Percentiles rank a stretch among this genome's conserved stretches.
Evolutionary conservation across 2,113 vertebrate species (phyloP).

Genomic region (Nanger granti): DNA sequence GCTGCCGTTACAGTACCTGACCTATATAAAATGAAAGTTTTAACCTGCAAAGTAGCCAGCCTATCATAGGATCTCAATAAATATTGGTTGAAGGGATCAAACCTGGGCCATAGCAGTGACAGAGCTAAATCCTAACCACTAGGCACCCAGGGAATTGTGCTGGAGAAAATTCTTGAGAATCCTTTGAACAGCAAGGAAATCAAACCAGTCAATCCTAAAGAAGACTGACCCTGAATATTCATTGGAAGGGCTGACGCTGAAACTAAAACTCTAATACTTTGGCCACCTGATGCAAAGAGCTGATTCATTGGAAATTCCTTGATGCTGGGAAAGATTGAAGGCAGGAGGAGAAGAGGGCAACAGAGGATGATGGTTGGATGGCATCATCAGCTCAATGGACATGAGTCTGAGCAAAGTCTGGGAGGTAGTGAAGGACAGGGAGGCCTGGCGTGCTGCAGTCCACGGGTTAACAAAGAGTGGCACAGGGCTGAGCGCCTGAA

Average conservation of each 20-base stretch:
- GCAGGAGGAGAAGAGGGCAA: neutral
- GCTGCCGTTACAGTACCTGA: neutral
- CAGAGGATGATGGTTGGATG: neutral
- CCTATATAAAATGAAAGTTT: neutral
- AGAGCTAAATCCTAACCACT: neutral
- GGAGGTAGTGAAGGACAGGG: neutral
- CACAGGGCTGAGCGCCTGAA: neutral
- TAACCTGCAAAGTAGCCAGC: neutral
- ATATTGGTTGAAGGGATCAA: neutral
- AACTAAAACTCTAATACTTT: neutral
- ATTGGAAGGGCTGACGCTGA: neutral
- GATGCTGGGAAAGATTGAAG: neutral
- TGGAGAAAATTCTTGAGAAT: neutral
- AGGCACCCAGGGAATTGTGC: neutral
- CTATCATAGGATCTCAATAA: neutral
- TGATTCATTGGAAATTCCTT: neutral
- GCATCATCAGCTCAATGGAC: neutral
- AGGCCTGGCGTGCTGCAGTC: neutral
- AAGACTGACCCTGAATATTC: neutral
- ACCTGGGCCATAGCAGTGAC: neutral
- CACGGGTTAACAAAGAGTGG: neutral
- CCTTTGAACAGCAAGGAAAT: neutral
- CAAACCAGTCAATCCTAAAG: neutral
- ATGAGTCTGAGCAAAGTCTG: neutral
- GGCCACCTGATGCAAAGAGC: neutral